Evolutionary conservation across 2,797 vertebrate genomes (phyloP), one percentile per base, ranked within the genome.

Genomic region (Macrochelys suwanniensis): DNA sequence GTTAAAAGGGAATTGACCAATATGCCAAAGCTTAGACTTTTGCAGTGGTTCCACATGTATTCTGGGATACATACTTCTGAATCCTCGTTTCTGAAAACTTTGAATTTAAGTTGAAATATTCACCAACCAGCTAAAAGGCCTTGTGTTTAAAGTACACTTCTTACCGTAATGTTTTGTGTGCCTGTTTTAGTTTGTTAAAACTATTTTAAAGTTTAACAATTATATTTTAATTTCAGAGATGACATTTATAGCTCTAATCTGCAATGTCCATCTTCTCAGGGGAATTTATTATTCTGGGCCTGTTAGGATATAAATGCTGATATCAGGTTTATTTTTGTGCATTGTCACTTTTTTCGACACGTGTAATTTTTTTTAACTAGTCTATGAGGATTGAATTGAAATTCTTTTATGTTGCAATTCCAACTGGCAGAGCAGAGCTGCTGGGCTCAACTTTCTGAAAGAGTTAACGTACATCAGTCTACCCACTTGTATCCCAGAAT

Each of bases 191-290:
- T 84, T 85, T 91, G 81, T 33, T 89, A 94, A 86, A 79, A 37
- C 33, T 68, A 77, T 82, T 95, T 23, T 85, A 68, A 56, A 65
- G 56, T 59, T 84, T 65, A 79, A 85, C 28, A 87, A 83, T 47
- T 45, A 74, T 56, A 71, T 80, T 81, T 93, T 87, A 37, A 54
- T 92, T 91, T 85, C n/a, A 76, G 93, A 92, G 83, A 37, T 1
- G 26, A 94, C 47, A 2, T 90, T 89, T 89, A 89, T 89, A 80
- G 37, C 4, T 42, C 23, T 90, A 89, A 54, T 79, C 81, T 94
- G 31, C 78, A 93, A 59, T 90, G 56, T 82, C 6, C 57, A 74
- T 96, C 77, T 84, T 97, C 97, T 98, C 97, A 98, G 97, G 98
- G 96, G 98, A 95, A 91, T 78, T 92, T 68, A 94, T 77, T 77